Conservation (phyloP, 2,797 vertebrate genomes). For the Octomys mimax region DNA sequence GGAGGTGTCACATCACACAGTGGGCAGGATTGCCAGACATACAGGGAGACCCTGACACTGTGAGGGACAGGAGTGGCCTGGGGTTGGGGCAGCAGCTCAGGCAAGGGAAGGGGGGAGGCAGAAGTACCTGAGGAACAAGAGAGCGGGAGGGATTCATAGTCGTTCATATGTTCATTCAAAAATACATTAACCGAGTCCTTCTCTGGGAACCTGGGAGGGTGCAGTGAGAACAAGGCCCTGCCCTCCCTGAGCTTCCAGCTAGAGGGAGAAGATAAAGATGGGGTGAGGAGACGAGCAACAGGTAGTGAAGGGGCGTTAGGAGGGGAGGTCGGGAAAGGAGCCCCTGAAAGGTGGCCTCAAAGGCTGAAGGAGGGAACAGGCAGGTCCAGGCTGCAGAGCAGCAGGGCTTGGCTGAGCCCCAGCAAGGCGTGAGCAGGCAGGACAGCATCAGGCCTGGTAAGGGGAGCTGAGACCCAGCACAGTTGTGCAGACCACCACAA, state of each 20-base stretch:
- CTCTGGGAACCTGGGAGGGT: neutral
- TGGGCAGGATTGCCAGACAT: neutral
- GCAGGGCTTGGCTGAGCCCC: neutral
- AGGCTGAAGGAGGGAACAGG: neutral
- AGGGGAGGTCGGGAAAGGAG: too few relatives aligned
- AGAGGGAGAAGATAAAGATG: neutral
- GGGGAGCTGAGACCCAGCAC: neutral
- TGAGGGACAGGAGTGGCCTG: neutral
- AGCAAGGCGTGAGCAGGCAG: accelerated
- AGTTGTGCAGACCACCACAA: accelerated
- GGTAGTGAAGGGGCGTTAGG: too few relatives aligned
- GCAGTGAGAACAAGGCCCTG: neutral
- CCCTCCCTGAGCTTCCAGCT: neutral
- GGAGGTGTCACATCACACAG: neutral
- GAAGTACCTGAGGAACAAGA: neutral
- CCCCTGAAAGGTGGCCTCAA: neutral
- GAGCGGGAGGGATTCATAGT: neutral
- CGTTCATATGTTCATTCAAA: neutral
- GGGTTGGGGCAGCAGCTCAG: accelerated
- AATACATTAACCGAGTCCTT: neutral
- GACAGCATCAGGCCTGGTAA: neutral
- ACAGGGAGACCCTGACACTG: neutral
- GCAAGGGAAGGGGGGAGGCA: neutral
- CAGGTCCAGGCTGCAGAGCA: neutral
- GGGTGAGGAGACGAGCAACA: neutral